Base-by-base conservation (phyloP, 2,113 vertebrate genomes). In the Porphyrio hochstetteri region DNA sequence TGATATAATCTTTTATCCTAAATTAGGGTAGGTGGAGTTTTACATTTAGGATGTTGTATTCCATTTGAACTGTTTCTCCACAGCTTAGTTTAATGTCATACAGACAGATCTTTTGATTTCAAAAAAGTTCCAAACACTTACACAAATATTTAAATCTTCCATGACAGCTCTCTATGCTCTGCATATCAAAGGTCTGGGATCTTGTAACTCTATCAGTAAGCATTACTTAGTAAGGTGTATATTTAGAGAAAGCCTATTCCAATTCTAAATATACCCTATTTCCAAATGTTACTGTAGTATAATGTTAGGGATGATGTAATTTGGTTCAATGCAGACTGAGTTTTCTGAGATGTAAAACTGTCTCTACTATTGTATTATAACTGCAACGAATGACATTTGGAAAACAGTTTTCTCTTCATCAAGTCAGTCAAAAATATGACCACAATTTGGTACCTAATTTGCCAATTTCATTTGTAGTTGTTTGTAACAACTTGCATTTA, bases 201-300 rank as follows among this genome's bases (percentile, higher is more conserved):
- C 48, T 72, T 61, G 1, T 5, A 89, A 18, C 7, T 74, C 38
- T 64, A n/a, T 27, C 16, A 91, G 46, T n/a, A 90, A 53, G 25
- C 83, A 20, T 35, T 88, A 60, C 84, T 93, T 75, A 82, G 9
- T 42, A 74, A 78, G 64, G 46, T 74, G 64, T 84, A 16, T 71
- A 85, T 78, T 92, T 78, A 91, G 56, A 85, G 42, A 89, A 94
- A 94, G 35, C 19, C 16, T 71, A 71, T 92, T 91, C 50, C 40
- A 88, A 31, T 61, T 74, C 59, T 82, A 13, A 27, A 72, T 64
- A 82, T 57, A 40, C n/a, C 16, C 18, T 82, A 50, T 42, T 92
- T 87, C n/a, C 60, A 84, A 68, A 80, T 46, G 31, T 65, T 92
- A 79, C 55, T 65, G 24, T 64, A 50, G 11, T 52, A 59, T 42